Evolutionary conservation across 2,797 vertebrate genomes (phyloP).

Genomic region (Gouania willdenowi): DNA sequence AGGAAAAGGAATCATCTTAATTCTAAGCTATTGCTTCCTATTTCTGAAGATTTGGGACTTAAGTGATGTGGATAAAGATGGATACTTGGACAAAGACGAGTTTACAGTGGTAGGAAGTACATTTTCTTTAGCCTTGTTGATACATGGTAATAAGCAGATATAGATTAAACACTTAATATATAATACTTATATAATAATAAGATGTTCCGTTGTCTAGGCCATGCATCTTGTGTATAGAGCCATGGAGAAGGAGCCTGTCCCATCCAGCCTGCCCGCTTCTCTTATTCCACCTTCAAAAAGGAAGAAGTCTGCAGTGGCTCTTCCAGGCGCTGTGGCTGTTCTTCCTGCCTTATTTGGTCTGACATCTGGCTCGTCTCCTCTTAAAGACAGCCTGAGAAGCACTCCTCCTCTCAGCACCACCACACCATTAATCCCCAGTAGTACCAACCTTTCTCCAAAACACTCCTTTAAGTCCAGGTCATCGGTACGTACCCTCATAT

Average conservation of each 20-base stretch:
- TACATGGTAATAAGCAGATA: not conserved
- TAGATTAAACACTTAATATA: not conserved
- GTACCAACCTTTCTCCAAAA: conserved; percentile 84
- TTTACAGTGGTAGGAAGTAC: conserved; percentile 87
- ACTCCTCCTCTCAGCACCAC: conserved; percentile 75
- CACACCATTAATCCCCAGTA: conserved; percentile 28
- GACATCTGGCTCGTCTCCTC: conserved; percentile 72
- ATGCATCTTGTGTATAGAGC: conserved; percentile 97
- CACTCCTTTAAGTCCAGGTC: conserved; percentile 78
- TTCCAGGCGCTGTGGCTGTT: conserved; percentile 83
- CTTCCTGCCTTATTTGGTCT: conserved; percentile 69
- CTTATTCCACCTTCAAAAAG: conserved; percentile 91
- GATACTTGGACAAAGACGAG: conserved; percentile 93
- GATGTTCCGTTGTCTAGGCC: conserved; percentile 67
- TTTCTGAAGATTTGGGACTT: conserved; percentile 91
- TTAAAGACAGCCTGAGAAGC: conserved; percentile 84
- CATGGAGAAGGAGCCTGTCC: conserved; percentile 91
- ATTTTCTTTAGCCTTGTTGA: not conserved
- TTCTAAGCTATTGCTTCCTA: not conserved
- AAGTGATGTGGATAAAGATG: conserved; percentile 95
- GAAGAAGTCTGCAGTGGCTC: conserved; percentile 76
- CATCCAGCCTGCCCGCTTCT: conserved; percentile 77
- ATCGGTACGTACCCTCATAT: conserved; percentile 66
- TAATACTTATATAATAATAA: not conserved
- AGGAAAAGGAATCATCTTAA: no score